Percentiles rank a stretch among this genome's conserved stretches.
phyloP scores from a whole-genome alignment of 2,888 invertebrate species.

The Polydrusus tereticollis region DNA sequence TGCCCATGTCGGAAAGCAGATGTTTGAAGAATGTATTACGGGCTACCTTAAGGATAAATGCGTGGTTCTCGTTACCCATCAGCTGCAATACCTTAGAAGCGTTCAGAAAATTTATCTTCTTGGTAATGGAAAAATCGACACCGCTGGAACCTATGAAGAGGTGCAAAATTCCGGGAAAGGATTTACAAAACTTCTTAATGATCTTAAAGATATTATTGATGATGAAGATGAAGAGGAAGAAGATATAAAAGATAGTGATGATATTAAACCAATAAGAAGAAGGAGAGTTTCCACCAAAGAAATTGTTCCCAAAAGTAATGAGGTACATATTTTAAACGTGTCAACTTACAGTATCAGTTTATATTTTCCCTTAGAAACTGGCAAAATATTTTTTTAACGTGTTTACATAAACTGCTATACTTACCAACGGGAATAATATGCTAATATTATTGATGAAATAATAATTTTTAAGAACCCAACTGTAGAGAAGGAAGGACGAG shows the following conservation, averaged over 20 bases:
- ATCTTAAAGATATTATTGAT: conserved; percentile 43
- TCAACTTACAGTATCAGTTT: too few relatives aligned
- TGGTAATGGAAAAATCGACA: conserved; percentile 70
- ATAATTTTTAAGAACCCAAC: too few relatives aligned
- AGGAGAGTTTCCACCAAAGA: conserved; percentile 44
- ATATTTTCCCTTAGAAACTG: too few relatives aligned
- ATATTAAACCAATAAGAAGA: conserved; percentile 37
- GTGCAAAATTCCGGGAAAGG: conserved; percentile 79
- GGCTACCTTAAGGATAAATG: conserved; percentile 76
- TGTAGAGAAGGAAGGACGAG: conserved; percentile 71
- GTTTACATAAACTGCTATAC: too few relatives aligned
- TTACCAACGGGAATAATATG: too few relatives aligned
- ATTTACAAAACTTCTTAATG: conserved; percentile 71
- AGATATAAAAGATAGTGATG: conserved; percentile 45
- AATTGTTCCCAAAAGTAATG: conserved; percentile 51
- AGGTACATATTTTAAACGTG: neutral
- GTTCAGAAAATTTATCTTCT: conserved; percentile 70
- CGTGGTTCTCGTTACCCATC: conserved; percentile 81
- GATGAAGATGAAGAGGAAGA: conserved; percentile 53
- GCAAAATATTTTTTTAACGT: neutral
- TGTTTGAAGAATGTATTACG: conserved; percentile 84
- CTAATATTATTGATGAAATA: neutral
- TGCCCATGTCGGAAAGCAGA: conserved; percentile 85
- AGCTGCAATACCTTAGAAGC: conserved; percentile 75
- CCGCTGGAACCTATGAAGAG: conserved; percentile 77